Evolutionary conservation across 2,888 invertebrate genomes (phyloP), one percentile per base, ranked within the genome.

Genomic region (Ethmia dodecea): DNA sequence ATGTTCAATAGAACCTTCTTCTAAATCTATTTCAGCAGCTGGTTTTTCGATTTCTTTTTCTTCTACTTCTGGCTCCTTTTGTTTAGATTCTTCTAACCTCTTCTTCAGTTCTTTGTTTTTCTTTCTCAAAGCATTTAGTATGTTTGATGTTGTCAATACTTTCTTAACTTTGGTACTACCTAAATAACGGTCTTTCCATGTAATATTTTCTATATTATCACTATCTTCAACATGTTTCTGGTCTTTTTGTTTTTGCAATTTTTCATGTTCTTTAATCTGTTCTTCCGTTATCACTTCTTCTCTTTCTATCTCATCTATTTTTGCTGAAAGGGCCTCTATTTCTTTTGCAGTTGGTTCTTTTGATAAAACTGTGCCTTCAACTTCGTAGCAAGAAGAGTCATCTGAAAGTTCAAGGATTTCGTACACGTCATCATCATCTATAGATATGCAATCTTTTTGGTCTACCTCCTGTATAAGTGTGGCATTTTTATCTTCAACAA

Each of bases 121-220:
- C 49, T 89, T 89, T 40, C 90, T 71, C n/a, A 90, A 63, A 11
- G 89, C 88, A 45, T 90, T 90, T 0, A 89, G 68, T 27, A 90
- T 75, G 28, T 87, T 87, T 0, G 90, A 80, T 1, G 87, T 81
- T 0, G 77, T 83, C 11, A 90, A 55, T 1, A 90, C 89, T 48
- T 67, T 87, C 53, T 86, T 89, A 0, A 90, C 90, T 64, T 89
- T 90, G 9, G 73, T 84, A 43, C 90, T 90, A 8, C 76, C 87
- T 28, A 90, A 63, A 58, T 89, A 90, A 28, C 90, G 72, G 27
- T 88, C 80, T 54, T 88, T 89, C 90, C 90, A 90, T 0, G 90
- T 89, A 22, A 74, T 52, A 9, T 58, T 49, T 33, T 61, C 59
- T 14, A 52, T 45, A 11, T 46, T 35, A 8, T 54, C 55, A 10